Base-by-base conservation (phyloP, 2,797 vertebrate species). In the Muscicapa striata region DNA sequence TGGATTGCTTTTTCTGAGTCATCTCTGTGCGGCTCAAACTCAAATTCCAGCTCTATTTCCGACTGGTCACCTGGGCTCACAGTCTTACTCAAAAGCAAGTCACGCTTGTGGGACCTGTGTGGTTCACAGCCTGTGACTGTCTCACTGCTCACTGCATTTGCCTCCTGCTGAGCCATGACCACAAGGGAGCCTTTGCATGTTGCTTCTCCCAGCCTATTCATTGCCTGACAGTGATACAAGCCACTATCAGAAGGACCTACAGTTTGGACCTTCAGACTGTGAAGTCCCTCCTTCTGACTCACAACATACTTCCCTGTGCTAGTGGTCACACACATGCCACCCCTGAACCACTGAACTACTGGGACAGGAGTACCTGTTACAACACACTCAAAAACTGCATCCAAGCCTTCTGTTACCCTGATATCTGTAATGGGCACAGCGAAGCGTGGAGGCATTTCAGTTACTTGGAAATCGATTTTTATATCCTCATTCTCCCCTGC, bases 381-480 rank as follows among this genome's bases (percentile, higher is more conserved):
- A 62, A 98, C 99, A 90, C 99, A 99, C 93, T 99, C 98, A 97
- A 99, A 99, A 96, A 99, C 96, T 61, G 98, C 98, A 21, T 98
- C 98, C 40, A 98, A 98, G 55, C 98, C 98, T 97, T 99, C 98
- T 36, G 98, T 97, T 75, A 98, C 98, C 92, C 98, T 97, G 91
- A 98, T 97, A 94, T 99, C 99, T 95, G 98, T 98, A 95, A 99
- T 98, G 30, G 99, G 99, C 90, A 98, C 98, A 13, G 98, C 98
- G 72, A 99, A 99, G 34, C 98, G 98, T 14, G 99, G 99, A 62
- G 99, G 99, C 98, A 99, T 99, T 97, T 99, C 99, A 11, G 98
- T 99, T 74, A 99, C 98, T 97, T 99, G 99, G 93, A 99, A 99
- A 92, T 99, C 98, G 68, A 99, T 99, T 98, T 99, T 99, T 87